A percentile compares a stretch with the other conserved stretches of the same genome.
Conservation (phyloP, 2,797 vertebrate species). For the Pogoniulus pusillus region DNA sequence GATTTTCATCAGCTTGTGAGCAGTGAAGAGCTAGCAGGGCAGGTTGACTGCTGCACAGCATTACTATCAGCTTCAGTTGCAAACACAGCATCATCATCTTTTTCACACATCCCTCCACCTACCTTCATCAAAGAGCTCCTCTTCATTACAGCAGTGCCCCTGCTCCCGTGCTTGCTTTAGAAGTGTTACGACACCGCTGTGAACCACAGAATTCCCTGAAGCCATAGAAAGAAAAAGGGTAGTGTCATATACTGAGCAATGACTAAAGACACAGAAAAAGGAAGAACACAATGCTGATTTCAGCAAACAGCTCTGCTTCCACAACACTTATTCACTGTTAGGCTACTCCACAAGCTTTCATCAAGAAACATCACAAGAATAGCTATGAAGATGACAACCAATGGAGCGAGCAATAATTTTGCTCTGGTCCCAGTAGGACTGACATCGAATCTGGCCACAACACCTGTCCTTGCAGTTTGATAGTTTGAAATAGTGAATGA, state of each 20-base stretch:
- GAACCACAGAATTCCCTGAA: slow-evolving; percentile 53
- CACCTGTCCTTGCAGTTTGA: not conserved
- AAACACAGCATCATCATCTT: slow-evolving; percentile 34
- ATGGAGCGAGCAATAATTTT: not conserved
- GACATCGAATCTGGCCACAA: not conserved
- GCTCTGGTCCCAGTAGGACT: not conserved
- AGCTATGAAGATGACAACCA: not conserved
- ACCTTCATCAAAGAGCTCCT: slow-evolving; percentile 44
- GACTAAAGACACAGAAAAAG: slow-evolving; percentile 41
- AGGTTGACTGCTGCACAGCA: slow-evolving; percentile 19
- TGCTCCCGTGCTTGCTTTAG: slow-evolving; percentile 42
- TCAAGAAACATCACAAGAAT: slow-evolving; percentile 9
- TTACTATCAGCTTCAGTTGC: not conserved
- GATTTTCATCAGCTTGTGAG: slow-evolving; percentile 47
- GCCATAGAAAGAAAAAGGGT: slow-evolving; percentile 6
- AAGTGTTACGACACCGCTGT: slow-evolving; percentile 56
- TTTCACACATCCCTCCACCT: slow-evolving; percentile 31
- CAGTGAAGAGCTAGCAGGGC: slow-evolving; percentile 5
- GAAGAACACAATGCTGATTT: slow-evolving; percentile 43
- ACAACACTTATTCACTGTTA: slow-evolving; percentile 18
- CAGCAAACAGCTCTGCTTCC: slow-evolving; percentile 32
- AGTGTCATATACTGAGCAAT: slow-evolving; percentile 32
- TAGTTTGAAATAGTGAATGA: not conserved
- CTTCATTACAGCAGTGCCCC: slow-evolving; percentile 50
- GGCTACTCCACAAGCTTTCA: not conserved